Evolutionary conservation across 2,113 vertebrate genomes (phyloP).

Genomic region (Promerops cafer): DNA sequence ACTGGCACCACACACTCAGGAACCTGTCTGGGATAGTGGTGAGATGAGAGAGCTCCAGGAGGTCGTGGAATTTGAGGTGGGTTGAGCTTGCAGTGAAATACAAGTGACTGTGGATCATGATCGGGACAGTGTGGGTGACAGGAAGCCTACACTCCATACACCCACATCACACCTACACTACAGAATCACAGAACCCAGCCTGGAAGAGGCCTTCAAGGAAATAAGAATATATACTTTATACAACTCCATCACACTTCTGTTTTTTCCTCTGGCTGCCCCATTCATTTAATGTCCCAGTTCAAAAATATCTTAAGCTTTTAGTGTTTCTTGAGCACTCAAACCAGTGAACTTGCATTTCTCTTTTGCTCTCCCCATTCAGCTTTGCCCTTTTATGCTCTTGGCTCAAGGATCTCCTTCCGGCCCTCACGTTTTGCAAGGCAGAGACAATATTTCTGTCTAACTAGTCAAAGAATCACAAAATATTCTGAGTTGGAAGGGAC

Average conservation of each 20-base stretch:
- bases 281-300: neutral
- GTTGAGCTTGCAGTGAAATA: neutral
- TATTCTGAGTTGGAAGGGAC: neutral
- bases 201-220: neutral
- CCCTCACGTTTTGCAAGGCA: neutral
- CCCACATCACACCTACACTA: too few species aligned
- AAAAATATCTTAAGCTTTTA: neutral
- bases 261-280: neutral
- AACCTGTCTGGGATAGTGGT: rapidly evolving
- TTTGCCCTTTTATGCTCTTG: neutral
- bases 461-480: neutral
- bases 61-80: rapidly evolving
- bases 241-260: neutral
- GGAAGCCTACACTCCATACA: rapidly evolving
- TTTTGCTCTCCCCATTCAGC: neutral
- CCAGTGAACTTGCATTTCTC: neutral
- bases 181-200: neutral
- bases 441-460: neutral
- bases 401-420: neutral
- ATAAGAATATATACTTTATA: rapidly evolving
- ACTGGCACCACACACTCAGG: neutral
- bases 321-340: neutral
- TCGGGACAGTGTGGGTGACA: neutral
- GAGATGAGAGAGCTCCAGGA: neutral
- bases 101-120: rapidly evolving